Base-by-base conservation (phyloP, 2,113 vertebrate genomes). In the Narcine bancroftii region DNA sequence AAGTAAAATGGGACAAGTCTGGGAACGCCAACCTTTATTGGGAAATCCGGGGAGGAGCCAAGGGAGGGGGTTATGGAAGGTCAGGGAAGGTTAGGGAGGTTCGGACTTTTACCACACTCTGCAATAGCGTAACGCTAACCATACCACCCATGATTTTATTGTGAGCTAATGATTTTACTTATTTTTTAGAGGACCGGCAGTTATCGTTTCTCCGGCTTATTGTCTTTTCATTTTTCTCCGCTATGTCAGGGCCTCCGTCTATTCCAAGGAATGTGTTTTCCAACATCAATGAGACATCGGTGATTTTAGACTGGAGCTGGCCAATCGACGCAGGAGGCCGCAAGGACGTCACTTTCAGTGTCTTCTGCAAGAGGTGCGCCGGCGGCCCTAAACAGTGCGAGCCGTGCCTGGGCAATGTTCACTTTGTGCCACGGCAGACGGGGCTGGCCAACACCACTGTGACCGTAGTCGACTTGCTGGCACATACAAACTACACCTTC, bases 241-340 rank as follows among this genome's bases (percentile, higher is more conserved):
- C 93, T 85, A 0, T 93, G 94, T 0, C 94, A 99, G 98, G 97
- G 93, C 98, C 98, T 7, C 98, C 99, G 0, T 97, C 98, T 33
- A 96, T 97, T 93, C 98, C 99, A 0, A 96, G 98, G 81, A 99
- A 99, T 2, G 97, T 99, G 93, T 99, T 99, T 95, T 99, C 99
- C 21, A 98, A 98, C 95, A 99, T 99, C 95, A 99, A 99, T 0
- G 99, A 99, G 95, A 99, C 99, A 0, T 99, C 98, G 0, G 99
- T 99, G 1, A 99, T 99, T 95, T 96, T 99, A 94, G 99, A 99
- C 93, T 99, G 99, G 99, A 98, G 96, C 94, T 99, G 98, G 98
- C 99, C 99, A 0, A 97, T 97, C 93, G 98, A 99, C 95, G 95
- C 96, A 0, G 99, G 99, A 6, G 99, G 98, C 92, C 96, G 99